Percentiles rank a stretch among this genome's conserved stretches.
Evolutionary conservation across 2,113 vertebrate species (phyloP).

Genomic region (Muntiacus reevesi): DNA sequence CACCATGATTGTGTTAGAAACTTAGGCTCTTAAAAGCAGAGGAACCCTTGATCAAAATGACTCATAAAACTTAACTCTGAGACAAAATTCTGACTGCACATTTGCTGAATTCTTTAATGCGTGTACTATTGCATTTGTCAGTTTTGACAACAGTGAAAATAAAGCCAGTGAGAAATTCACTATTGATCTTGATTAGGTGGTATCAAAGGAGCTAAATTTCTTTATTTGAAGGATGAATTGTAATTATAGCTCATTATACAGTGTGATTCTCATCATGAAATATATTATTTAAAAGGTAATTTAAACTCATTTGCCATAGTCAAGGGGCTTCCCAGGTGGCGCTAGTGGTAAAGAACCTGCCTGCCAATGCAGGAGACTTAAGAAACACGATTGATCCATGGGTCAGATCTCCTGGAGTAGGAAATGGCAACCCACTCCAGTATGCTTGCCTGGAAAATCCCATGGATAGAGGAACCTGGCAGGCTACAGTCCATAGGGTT

Average conservation of each 20-base stretch:
- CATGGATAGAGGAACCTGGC: background rate
- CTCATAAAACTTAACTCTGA: background rate
- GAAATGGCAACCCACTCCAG: background rate
- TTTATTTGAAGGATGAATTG: background rate
- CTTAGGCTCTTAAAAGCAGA: background rate
- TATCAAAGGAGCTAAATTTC: background rate
- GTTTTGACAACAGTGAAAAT: conserved; percentile 4
- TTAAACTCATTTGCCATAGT: background rate
- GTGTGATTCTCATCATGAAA: background rate
- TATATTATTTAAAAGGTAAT: background rate
- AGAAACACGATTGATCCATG: background rate
- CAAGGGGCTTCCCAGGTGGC: background rate
- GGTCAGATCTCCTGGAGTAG: background rate
- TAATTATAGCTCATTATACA: background rate
- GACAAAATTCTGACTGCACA: background rate
- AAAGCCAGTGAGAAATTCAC: background rate
- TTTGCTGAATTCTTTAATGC: background rate
- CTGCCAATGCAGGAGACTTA: background rate
- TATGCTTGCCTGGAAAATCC: background rate
- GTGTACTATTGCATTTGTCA: background rate
- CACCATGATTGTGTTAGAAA: background rate
- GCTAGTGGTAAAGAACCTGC: background rate
- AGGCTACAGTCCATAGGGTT: background rate
- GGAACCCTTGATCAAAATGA: background rate
- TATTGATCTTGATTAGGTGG: background rate